Conservation (phyloP, 2,113 vertebrate genomes). For the Corydoras maculifer region DNA sequence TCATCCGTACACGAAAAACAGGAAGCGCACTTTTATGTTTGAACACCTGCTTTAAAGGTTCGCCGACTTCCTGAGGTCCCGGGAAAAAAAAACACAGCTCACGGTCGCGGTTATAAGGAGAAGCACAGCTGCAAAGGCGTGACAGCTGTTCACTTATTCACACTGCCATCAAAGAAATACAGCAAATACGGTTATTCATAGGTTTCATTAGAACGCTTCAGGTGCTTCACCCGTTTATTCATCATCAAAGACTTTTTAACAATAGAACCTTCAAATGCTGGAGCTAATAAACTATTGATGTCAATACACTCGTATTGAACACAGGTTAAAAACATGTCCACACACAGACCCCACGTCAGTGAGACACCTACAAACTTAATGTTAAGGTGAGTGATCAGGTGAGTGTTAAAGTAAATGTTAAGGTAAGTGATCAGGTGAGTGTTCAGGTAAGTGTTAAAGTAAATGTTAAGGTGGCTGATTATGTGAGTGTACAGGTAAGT, state of each 20-base stretch:
- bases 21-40: not conserved
- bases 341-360: too few species aligned
- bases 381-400: too few species aligned
- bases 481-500: too few species aligned
- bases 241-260: not conserved
- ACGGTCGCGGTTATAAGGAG: not conserved
- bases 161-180: not conserved
- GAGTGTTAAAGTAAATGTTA: too few species aligned
- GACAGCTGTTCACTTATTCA: not conserved
- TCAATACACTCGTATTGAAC: too few species aligned
- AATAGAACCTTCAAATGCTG: too few species aligned
- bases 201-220: not conserved
- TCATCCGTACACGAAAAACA: not conserved
- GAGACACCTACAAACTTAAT: too few species aligned
- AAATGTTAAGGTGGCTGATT: too few species aligned
- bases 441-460: too few species aligned
- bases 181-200: not conserved
- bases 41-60: conserved; percentile 6
- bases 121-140: not conserved
- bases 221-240: not conserved
- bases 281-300: too few species aligned
- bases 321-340: too few species aligned
- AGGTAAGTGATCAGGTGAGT: too few species aligned
- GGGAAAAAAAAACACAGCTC: not conserved
- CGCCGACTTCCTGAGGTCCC: not conserved